phyloP scores from a whole-genome alignment of 2,888 invertebrate species.

The Platypus cylindrus region DNA sequence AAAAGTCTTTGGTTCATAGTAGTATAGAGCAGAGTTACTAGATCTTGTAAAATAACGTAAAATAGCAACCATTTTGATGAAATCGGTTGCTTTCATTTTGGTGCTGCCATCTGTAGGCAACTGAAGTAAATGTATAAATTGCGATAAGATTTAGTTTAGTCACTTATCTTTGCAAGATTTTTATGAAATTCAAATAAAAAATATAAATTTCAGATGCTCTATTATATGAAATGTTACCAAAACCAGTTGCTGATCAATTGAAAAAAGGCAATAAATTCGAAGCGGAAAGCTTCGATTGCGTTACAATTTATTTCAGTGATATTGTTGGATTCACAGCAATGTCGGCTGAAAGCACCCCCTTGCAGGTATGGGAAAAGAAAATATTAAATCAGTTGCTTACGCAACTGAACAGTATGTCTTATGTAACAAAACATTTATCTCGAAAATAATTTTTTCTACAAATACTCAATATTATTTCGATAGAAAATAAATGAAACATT shows the following conservation, averaged over 20 bases:
- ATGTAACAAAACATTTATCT: background rate
- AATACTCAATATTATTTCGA: background rate
- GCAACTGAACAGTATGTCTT: background rate
- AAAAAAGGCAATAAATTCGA: constrained; percentile 81
- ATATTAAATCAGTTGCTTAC: background rate
- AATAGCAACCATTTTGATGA: too few species aligned
- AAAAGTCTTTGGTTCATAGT: too few species aligned
- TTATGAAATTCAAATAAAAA: too few species aligned
- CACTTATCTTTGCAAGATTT: too few species aligned
- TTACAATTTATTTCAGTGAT: constrained; percentile 91
- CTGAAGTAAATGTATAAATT: too few species aligned
- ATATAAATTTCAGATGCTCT: constrained; percentile 59
- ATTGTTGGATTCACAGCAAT: constrained; percentile 88
- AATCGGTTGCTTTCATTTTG: too few species aligned
- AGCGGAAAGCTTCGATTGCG: constrained; percentile 81
- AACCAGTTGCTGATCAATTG: constrained; percentile 83
- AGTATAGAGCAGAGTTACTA: too few species aligned
- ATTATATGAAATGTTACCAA: constrained; percentile 77
- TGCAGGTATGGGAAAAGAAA: constrained; percentile 45
- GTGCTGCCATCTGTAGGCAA: too few species aligned
- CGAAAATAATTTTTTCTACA: background rate
- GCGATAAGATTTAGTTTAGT: too few species aligned
- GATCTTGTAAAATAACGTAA: too few species aligned
- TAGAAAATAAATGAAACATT: background rate
- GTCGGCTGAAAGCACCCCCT: constrained; percentile 82